Evolutionary conservation across 2,113 vertebrate species (phyloP).

Genomic region (Oplegnathus fasciatus): DNA sequence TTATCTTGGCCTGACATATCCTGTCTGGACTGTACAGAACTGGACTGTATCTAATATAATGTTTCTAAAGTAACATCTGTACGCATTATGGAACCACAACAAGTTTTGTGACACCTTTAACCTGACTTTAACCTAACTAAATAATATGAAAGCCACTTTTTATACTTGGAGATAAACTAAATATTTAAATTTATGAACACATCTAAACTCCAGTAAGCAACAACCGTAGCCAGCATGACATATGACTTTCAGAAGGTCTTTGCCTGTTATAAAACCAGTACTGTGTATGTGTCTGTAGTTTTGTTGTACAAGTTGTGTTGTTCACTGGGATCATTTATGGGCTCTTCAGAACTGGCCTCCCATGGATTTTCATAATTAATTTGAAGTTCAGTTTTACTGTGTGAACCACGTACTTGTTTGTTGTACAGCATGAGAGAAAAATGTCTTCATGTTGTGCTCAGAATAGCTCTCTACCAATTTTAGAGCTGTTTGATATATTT

Average conservation of each 20-base stretch:
- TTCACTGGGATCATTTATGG: conserved; percentile 1
- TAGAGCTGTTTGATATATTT: conserved; percentile 56
- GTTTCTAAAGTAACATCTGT: not conserved
- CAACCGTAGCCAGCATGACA: not conserved
- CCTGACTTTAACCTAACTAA: no score
- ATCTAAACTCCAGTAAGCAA: not conserved
- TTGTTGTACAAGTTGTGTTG: not conserved
- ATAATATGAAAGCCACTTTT: not conserved
- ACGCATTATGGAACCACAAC: not conserved
- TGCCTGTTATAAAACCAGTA: not conserved
- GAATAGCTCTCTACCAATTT: conserved; percentile 37
- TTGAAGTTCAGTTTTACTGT: conserved; percentile 9
- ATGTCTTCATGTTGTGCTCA: conserved; percentile 24
- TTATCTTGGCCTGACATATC: not conserved
- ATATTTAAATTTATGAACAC: not conserved
- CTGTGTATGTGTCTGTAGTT: not conserved
- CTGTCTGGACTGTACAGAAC: not conserved
- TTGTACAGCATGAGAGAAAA: conserved; percentile 23
- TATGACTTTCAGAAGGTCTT: not conserved
- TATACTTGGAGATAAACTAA: not conserved
- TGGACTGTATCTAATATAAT: not conserved
- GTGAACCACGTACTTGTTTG: conserved; percentile 5
- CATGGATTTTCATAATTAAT: conserved; percentile 41
- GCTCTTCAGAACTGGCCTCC: not conserved
- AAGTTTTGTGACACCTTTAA: not conserved